Evolutionary conservation across 2,797 vertebrate species (phyloP).

Genomic region (Xiphophorus birchmanni): DNA sequence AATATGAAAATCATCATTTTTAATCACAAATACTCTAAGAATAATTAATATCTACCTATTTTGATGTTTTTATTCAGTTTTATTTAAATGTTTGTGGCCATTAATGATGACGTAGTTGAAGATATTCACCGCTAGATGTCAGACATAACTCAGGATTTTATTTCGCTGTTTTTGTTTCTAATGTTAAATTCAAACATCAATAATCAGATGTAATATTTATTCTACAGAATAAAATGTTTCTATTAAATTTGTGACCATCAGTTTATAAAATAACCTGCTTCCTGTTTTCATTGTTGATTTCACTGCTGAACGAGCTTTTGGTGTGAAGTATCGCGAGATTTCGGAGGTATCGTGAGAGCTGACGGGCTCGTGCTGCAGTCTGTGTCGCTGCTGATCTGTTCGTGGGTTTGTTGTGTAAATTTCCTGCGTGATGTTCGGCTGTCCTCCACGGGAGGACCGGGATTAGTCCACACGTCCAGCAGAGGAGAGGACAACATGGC

Average conservation of each 20-base stretch:
- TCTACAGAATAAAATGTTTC: too few species aligned
- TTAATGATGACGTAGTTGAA: not conserved
- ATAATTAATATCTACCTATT: too few species aligned
- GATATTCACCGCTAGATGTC: not conserved
- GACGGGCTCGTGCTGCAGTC: not conserved
- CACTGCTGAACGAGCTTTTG: not conserved
- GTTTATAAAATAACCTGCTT: not conserved
- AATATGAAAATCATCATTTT: too few species aligned
- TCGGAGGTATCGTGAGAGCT: slow-evolving; percentile 6
- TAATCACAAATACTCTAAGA: too few species aligned
- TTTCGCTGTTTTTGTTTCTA: too few species aligned
- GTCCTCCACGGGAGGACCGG: not conserved
- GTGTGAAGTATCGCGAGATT: not conserved
- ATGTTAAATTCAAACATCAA: too few species aligned
- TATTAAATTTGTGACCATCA: too few species aligned
- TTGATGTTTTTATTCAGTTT: too few species aligned
- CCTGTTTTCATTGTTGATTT: not conserved
- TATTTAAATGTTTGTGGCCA: too few species aligned
- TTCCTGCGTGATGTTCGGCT: slow-evolving; percentile 10
- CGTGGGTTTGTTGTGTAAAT: not conserved
- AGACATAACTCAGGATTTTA: not conserved
- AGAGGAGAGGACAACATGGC: slow-evolving; percentile 51
- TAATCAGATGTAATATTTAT: too few species aligned
- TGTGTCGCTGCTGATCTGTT: not conserved
- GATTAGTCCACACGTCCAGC: fast-evolving